Evolutionary conservation across 2,888 invertebrate genomes (phyloP).

Genomic region (Nowickia ferox): DNA sequence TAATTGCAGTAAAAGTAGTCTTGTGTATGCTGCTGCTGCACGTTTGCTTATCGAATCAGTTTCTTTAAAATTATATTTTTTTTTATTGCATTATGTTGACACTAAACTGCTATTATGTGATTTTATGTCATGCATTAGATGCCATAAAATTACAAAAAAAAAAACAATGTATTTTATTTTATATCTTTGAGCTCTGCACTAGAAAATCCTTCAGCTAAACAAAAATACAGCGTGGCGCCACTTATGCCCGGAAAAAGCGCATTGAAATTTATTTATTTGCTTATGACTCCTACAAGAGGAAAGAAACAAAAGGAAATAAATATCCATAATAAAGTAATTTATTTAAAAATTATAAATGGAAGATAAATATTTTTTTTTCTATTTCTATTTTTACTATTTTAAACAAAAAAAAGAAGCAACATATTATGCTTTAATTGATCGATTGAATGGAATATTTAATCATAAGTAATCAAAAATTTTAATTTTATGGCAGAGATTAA

Average conservation of each 20-base stretch:
- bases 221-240: slow-evolving; percentile 14
- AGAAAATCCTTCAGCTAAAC: slow-evolving; percentile 2
- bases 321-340: not conserved
- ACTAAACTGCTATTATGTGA: slow-evolving; percentile 47
- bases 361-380: not conserved
- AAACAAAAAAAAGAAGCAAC: too few species aligned
- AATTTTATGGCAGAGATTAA: too few species aligned
- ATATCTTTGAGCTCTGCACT: slow-evolving; percentile 9
- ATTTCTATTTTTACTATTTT: too few species aligned
- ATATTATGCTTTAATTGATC: too few species aligned
- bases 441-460: too few species aligned
- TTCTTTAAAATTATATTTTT: too few species aligned
- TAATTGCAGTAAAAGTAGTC: too few species aligned
- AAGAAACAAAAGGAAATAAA: not conserved
- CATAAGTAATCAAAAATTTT: too few species aligned
- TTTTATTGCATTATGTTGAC: slow-evolving; percentile 1
- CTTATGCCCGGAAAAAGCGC: not conserved
- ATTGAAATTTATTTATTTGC: slow-evolving; percentile 21
- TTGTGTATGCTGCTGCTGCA: too few species aligned
- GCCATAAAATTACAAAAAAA: slow-evolving; percentile 45
- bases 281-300: not conserved
- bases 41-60: too few species aligned
- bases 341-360: not conserved
- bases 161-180: slow-evolving; percentile 41
- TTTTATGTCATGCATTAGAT: slow-evolving; percentile 50